Evolutionary conservation across 1,140 invertebrate species (phyloP), one percentile per base, ranked within the genome.

Genomic region (Laupala kohalensis): DNA sequence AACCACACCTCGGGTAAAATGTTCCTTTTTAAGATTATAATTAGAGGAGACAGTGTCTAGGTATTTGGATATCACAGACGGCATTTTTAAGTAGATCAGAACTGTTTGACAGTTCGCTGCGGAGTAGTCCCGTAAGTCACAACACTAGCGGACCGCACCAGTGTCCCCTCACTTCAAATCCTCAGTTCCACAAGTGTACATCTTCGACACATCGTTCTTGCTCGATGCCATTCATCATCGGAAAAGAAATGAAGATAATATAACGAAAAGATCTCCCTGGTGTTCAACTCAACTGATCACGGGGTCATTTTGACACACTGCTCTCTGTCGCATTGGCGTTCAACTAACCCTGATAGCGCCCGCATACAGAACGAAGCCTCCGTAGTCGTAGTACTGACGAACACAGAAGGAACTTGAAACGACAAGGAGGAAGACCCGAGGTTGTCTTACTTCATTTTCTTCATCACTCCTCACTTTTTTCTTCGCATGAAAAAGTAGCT

Each of bases 51-150:
- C 81, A 53, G 82, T 82, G 75, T 86, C 82, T 64, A 89, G 77
- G 74, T 88, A 83, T 79, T 90, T 91, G 5, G 89, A 90, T 73
- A 90, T 82, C 29, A 89, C 86, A 74, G 86, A 82, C 71, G 86
- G 85, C 86, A 87, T 88, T 74, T 78, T 81, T 72, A 72, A 70
- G 62, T 53, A 53, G 29, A 65, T 25, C 27, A 62, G 19, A 25
- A 70, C 6, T 30, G 12, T 62, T 53, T 53, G 26, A 70, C 24
- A 63, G 6, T 37, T 19, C 37, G 19, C 37, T 53, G 37, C 37
- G 37, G 37, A 53, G 37, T 53, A 19, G 9, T 53, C 37, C 37
- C 9, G 9, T 4, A 53, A n/a, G n/a, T n/a, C 37, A 53, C 37
- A 53, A 53, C 9, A 9, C 19, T 19, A 19, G 19, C 37, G 37